Evolutionary conservation across 2,797 vertebrate species (phyloP), one percentile per base, ranked within the genome.

Genomic region (Antrozous pallidus): DNA sequence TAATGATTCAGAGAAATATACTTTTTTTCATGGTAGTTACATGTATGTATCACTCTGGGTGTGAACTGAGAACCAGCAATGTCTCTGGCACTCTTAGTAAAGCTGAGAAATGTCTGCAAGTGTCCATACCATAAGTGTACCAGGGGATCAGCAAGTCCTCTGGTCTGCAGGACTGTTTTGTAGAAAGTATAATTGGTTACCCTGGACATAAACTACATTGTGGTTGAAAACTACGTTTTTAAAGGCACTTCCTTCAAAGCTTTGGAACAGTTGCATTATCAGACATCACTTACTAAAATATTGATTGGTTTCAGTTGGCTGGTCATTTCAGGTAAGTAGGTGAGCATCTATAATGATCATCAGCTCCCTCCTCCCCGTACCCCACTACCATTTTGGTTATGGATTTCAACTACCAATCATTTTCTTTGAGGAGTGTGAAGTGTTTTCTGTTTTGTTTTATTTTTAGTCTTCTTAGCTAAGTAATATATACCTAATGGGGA

Each of bases 241-340:
- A 87, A 93, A 96, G 54, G 9, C n/a, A 86, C 36, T 81, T 82
- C 40, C 42, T 86, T 73, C 45, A 47, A 87, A 89, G 63, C 28
- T 79, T 81, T 93, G 87, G 36, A 69, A 78, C 8, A 47, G 47
- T 31, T n/a, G 38, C 8, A 63, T 93, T 90, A 78, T 42, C 49
- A 83, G 33, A 63, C 56, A 12, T n/a, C 11, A 47, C 33, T 91
- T 87, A 89, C 51, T 88, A 61, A 91, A 58, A 65, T 81, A 95
- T 84, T 77, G 75, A 28, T 74, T 88, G 75, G 71, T 95, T 96
- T 77, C 58, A 28, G 2, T 58, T 58, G 67, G 93, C 31, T 47
- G 33, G 58, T 85, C 42, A 69, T 54, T 70, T 70, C 22, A 33
- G 3, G 36, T 90, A 90, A 90, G 10, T 47, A 92, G 77, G 61